Conservation (phyloP, 2,888 invertebrate species). For the Lumbricus terrestris region DNA sequence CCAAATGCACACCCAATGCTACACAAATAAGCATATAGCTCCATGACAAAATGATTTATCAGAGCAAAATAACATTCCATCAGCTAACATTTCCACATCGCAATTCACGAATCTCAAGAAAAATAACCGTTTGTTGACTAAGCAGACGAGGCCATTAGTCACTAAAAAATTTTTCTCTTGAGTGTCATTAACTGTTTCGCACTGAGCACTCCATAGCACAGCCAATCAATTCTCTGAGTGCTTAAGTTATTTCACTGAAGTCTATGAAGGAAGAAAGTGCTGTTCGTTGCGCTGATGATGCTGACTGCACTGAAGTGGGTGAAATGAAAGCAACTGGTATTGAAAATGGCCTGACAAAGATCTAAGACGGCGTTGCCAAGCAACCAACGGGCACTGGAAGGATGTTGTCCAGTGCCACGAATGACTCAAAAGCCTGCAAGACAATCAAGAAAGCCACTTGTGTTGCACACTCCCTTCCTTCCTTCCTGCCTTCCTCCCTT, state of each 20-base stretch:
- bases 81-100: background rate
- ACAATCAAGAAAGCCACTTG: slow-evolving; percentile 3
- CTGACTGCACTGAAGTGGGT: background rate
- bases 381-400: background rate
- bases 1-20: background rate
- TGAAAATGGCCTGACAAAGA: background rate
- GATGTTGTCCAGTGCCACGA: background rate
- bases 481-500: background rate
- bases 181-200: background rate
- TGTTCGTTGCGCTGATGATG: background rate
- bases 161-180: background rate
- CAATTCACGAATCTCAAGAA: background rate
- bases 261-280: background rate
- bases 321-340: background rate
- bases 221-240: background rate
- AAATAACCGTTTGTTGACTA: background rate
- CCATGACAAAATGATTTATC: background rate
- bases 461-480: background rate
- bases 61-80: background rate
- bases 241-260: background rate
- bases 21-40: background rate
- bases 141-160: background rate
- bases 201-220: background rate
- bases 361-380: background rate
- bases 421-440: background rate